A percentile compares a stretch with the other conserved stretches of the same genome.
Evolutionary conservation across 2,113 vertebrate species (phyloP).

Genomic region (Nettapus auritus): DNA sequence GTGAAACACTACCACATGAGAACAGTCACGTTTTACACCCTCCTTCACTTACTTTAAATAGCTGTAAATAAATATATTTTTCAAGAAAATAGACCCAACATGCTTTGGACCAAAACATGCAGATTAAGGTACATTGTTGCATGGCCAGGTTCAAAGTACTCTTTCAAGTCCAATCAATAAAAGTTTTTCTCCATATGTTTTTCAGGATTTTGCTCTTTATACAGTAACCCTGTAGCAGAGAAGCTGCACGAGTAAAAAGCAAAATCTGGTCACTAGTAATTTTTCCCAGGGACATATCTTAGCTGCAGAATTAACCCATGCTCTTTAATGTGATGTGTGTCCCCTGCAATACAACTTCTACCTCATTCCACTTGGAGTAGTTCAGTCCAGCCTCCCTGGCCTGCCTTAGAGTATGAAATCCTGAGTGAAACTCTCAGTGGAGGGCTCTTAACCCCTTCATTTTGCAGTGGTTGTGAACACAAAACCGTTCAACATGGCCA

Average conservation of each 20-base stretch:
- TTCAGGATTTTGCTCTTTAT: not conserved
- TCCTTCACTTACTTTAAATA: not conserved
- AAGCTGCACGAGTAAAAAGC: not conserved
- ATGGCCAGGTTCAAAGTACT: not conserved
- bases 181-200: not conserved
- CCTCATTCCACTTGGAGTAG: fast-evolving
- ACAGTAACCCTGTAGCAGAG: not conserved
- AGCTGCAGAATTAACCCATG: not conserved
- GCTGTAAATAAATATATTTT: not conserved
- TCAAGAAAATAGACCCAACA: not conserved
- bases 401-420: not conserved
- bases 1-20: slow-evolving; percentile 10
- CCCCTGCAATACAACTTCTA: not conserved
- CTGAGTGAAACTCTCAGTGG: not conserved
- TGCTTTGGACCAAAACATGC: not conserved
- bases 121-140: not conserved
- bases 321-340: not conserved
- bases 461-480: not conserved
- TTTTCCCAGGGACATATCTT: not conserved
- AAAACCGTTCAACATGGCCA: fast-evolving
- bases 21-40: not conserved
- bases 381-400: not conserved
- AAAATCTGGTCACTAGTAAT: not conserved
- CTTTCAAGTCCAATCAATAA: not conserved
- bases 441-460: not conserved